Conservation (phyloP, 2,113 vertebrate genomes). For the Neofelis nebulosa region DNA sequence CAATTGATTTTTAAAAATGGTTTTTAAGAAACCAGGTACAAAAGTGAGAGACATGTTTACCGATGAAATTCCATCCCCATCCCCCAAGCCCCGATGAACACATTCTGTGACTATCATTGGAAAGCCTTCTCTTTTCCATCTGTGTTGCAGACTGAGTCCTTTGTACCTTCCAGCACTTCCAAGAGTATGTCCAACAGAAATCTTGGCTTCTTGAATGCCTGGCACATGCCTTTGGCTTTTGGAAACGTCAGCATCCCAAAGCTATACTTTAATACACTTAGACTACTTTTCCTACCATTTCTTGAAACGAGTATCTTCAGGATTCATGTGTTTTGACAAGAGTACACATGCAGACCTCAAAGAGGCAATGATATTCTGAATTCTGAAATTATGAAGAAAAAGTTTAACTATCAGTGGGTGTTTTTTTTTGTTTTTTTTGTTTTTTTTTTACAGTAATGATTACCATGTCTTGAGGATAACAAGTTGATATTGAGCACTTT, state of each 20-base stretch:
- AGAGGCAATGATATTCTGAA: background rate
- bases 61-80: background rate
- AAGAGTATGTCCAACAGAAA: background rate
- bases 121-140: background rate
- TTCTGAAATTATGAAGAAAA: background rate
- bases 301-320: conserved; percentile 45
- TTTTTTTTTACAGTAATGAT: background rate
- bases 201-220: background rate
- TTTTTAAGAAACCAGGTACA: conserved; percentile 7
- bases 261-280: background rate
- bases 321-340: background rate
- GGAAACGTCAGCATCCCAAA: background rate
- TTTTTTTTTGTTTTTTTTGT: background rate
- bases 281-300: conserved; percentile 9
- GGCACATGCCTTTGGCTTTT: background rate
- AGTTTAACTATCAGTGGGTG: background rate
- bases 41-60: background rate
- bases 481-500: background rate
- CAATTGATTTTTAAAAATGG: background rate
- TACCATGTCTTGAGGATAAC: background rate
- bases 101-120: background rate
- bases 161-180: background rate
- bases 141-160: background rate
- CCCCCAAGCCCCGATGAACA: background rate
- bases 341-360: background rate